Evolutionary conservation across 2,888 invertebrate species (phyloP).

Genomic region (Conomelus anceps): DNA sequence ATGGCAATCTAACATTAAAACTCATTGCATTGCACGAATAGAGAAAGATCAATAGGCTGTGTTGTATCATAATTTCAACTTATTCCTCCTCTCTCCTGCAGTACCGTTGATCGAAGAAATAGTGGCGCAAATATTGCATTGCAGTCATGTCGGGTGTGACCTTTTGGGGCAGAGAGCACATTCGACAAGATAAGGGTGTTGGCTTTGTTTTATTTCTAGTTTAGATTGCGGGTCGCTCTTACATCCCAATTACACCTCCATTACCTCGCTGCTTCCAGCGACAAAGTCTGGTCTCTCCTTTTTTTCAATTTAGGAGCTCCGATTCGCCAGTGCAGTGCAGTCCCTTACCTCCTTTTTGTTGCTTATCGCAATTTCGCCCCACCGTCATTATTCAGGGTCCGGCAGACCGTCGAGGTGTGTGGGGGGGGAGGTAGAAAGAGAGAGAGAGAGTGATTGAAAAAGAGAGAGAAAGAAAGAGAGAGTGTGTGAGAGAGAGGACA

Average conservation of each 20-base stretch:
- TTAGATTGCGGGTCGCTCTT: not conserved
- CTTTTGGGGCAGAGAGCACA: not conserved
- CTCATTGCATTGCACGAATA: not conserved
- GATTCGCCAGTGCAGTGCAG: not conserved
- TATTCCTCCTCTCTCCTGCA: not conserved
- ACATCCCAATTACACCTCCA: not conserved
- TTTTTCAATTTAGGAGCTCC: not conserved
- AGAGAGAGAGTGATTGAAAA: too few relatives aligned
- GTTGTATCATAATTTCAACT: not conserved
- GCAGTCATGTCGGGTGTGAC: not conserved
- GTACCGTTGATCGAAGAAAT: not conserved
- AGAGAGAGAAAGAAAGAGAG: too few relatives aligned
- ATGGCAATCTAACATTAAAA: too few relatives aligned
- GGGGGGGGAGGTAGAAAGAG: too few relatives aligned
- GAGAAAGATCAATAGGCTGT: not conserved
- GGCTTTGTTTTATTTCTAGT: not conserved
- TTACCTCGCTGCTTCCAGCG: not conserved
- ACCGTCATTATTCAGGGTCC: not conserved
- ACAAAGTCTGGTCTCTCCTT: not conserved
- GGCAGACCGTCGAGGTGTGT: not conserved
- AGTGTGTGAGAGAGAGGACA: not conserved
- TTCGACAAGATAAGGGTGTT: not conserved
- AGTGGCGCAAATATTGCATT: not conserved
- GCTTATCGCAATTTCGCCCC: not conserved
- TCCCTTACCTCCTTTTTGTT: not conserved